Conservation (phyloP, 2,797 vertebrate species). For the Pachyuromys duprasi region DNA sequence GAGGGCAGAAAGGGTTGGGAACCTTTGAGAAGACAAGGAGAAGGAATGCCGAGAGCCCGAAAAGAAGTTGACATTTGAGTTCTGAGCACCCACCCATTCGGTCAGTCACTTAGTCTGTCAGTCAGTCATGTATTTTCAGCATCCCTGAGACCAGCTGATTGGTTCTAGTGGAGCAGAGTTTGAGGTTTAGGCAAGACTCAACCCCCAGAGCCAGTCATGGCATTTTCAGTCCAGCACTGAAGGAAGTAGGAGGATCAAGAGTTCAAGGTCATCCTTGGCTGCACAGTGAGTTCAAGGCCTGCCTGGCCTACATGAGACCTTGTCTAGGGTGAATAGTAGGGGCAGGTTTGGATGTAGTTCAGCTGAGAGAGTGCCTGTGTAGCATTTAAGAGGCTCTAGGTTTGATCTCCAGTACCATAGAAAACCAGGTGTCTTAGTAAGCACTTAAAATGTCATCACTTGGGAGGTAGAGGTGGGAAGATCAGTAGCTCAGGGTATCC, state of each 20-base stretch:
- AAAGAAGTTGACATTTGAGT: neutral
- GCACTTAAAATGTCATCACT: neutral
- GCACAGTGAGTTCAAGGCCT: neutral
- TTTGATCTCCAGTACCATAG: neutral
- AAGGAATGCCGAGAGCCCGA: neutral
- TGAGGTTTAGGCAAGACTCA: neutral
- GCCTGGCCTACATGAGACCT: neutral
- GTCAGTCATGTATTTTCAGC: neutral
- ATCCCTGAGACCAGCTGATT: neutral
- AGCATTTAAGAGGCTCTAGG: neutral
- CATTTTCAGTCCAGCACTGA: neutral
- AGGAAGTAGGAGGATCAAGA: neutral
- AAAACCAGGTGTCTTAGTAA: neutral
- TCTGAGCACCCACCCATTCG: neutral
- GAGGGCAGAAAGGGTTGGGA: neutral
- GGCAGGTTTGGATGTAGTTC: neutral
- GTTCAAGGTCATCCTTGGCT: neutral
- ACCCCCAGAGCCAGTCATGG: neutral
- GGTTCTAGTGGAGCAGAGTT: neutral
- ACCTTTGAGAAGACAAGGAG: neutral
- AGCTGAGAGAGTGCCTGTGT: neutral
- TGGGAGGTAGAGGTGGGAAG: neutral
- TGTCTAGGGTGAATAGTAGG: neutral
- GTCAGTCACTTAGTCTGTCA: neutral
- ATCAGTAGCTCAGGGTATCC: neutral